Evolutionary conservation across 37 sponge, comb jelly and placozoan genomes (phyloP).

Genomic region (Spongilla lacustris): DNA sequence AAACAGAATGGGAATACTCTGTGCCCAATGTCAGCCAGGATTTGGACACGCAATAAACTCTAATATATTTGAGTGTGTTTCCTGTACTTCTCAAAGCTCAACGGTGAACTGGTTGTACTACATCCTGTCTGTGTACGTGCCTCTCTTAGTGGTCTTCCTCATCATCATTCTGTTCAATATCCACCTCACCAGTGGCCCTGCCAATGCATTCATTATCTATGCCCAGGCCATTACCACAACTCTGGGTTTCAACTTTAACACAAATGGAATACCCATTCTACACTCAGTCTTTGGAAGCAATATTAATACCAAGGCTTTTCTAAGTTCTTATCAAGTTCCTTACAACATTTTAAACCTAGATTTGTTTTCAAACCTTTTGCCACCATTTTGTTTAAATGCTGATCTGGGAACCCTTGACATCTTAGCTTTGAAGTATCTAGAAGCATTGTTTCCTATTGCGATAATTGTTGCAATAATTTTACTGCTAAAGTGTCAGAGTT

Average conservation of each 20-base stretch:
- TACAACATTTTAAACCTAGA: slow-evolving; percentile 57
- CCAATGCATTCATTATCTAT: slow-evolving; percentile 50
- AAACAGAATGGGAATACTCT: background rate
- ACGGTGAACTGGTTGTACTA: background rate
- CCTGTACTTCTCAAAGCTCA: background rate
- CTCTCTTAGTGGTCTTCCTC: slow-evolving; percentile 16
- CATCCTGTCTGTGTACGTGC: slow-evolving; percentile 19
- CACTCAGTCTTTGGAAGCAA: background rate
- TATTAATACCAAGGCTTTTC: background rate
- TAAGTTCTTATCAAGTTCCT: slow-evolving; percentile 11
- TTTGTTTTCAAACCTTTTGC: slow-evolving; percentile 48
- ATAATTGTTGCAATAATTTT: slow-evolving; percentile 13
- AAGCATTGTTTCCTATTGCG: slow-evolving; percentile 57
- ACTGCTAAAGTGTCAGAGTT: background rate
- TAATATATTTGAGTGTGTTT: background rate
- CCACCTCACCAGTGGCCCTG: slow-evolving; percentile 29
- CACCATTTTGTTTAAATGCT: slow-evolving; percentile 33
- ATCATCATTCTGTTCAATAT: slow-evolving; percentile 47
- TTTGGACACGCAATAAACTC: slow-evolving; percentile 25
- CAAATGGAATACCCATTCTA: background rate
- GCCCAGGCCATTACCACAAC: slow-evolving; percentile 25
- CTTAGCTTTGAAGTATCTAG: slow-evolving; percentile 24
- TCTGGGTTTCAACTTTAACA: slow-evolving; percentile 12
- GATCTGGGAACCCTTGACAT: slow-evolving; percentile 10
- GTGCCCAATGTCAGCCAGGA: slow-evolving; percentile 3